These are phyloP conservation scores for Spatula versicolor DNA, from an alignment of 2,797 vertebrate genomes.

Conservation along the genomic window DNA sequence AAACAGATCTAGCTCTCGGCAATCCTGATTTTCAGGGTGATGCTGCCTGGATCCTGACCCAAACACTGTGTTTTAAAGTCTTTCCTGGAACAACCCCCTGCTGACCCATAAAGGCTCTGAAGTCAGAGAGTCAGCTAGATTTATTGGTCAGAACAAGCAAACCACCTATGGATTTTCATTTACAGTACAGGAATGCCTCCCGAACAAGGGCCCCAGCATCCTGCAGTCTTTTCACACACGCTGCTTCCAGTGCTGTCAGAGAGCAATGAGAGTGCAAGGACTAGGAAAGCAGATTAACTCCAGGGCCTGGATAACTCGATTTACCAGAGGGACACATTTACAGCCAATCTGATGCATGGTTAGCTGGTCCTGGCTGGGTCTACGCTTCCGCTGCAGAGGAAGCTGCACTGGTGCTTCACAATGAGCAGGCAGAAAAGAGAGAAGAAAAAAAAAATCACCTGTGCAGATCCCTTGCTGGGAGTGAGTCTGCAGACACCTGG, in stretches of 20 bases:
- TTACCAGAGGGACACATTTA: background rate
- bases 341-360: background rate
- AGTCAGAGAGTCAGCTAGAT: background rate
- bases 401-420: background rate
- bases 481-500: background rate
- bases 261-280: background rate
- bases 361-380: background rate
- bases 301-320: background rate
- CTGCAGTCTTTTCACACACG: background rate
- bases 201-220: background rate
- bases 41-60: background rate
- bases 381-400: background rate
- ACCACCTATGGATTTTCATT: background rate
- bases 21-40: background rate
- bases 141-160: background rate
- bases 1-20: background rate
- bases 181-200: background rate
- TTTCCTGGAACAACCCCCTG: background rate
- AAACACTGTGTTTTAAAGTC: background rate
- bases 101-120: background rate
- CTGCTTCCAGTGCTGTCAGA: background rate
- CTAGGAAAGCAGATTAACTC: background rate
- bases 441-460: conserved; percentile 58
- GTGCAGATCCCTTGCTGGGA: conserved; percentile 33
- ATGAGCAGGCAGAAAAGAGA: background rate